Conservation (phyloP, 2,113 vertebrate species). For the Cryptomyrus ogoouensis region DNA sequence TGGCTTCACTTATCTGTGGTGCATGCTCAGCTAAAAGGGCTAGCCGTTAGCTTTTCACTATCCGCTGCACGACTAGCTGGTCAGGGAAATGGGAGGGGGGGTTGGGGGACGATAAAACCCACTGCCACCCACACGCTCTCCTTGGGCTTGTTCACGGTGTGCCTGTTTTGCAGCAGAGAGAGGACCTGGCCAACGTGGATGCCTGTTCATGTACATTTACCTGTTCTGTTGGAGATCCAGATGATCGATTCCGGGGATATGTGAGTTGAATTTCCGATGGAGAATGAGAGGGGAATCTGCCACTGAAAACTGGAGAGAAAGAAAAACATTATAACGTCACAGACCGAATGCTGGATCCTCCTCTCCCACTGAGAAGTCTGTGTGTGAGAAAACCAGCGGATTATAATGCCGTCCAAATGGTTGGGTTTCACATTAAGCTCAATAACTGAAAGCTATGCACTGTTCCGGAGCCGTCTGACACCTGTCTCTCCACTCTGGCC, state of each 20-base stretch:
- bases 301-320: slow-evolving; percentile 79
- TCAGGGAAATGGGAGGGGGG: not conserved
- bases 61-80: not conserved
- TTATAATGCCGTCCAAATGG: not conserved
- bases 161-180: not conserved
- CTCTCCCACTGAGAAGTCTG: not conserved
- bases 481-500: not conserved
- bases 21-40: slow-evolving; percentile 17
- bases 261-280: slow-evolving; percentile 80
- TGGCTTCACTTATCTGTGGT: slow-evolving; percentile 14
- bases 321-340: slow-evolving; percentile 47
- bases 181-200: not conserved
- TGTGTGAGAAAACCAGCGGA: not conserved
- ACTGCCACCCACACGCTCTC: not conserved
- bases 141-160: not conserved
- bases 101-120: not conserved
- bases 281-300: slow-evolving; percentile 89
- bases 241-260: slow-evolving; percentile 80
- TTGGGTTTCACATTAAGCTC: not conserved
- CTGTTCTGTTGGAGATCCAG: slow-evolving; percentile 96
- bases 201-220: slow-evolving; percentile 51
- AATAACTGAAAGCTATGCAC: not conserved
- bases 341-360: not conserved
- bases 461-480: not conserved
- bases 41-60: not conserved